Percentiles rank a stretch among this genome's conserved stretches.
Evolutionary conservation across 2,888 invertebrate genomes (phyloP).

Genomic region (Caenorhabditis becei): DNA sequence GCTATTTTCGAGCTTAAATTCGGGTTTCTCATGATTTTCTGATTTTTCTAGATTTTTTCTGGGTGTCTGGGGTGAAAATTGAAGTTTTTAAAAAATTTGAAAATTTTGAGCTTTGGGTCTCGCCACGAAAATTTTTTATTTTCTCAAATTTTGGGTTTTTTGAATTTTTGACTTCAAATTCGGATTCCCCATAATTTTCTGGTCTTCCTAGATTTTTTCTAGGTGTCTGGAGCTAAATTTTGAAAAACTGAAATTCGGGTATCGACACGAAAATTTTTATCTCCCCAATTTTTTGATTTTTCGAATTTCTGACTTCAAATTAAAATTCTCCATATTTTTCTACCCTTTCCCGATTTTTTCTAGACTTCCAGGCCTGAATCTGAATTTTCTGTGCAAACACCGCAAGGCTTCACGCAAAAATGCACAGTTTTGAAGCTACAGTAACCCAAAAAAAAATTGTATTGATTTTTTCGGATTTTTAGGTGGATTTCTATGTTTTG

Average conservation of each 20-base stretch:
- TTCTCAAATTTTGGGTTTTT: background rate
- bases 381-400: background rate
- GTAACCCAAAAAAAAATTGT: background rate
- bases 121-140: constrained; percentile 3
- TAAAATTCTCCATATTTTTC: background rate
- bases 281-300: background rate
- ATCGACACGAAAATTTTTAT: background rate
- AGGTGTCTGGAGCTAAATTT: too few relatives aligned
- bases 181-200: background rate
- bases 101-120: background rate
- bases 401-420: too few relatives aligned
- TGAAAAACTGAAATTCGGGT: too few relatives aligned
- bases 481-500: too few relatives aligned
- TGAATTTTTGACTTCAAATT: too few relatives aligned
- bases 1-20: too few relatives aligned
- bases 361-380: background rate
- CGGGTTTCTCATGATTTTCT: too few relatives aligned
- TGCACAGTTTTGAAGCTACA: background rate
- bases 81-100: too few relatives aligned
- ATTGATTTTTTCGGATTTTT: too few relatives aligned
- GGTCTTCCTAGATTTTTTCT: too few relatives aligned
- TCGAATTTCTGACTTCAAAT: background rate
- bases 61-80: too few relatives aligned
- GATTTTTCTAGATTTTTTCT: too few relatives aligned
- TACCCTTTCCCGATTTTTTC: background rate